Base-by-base conservation (phyloP, 92 coral and sea anemone species). In the Phenganax marumi region DNA sequence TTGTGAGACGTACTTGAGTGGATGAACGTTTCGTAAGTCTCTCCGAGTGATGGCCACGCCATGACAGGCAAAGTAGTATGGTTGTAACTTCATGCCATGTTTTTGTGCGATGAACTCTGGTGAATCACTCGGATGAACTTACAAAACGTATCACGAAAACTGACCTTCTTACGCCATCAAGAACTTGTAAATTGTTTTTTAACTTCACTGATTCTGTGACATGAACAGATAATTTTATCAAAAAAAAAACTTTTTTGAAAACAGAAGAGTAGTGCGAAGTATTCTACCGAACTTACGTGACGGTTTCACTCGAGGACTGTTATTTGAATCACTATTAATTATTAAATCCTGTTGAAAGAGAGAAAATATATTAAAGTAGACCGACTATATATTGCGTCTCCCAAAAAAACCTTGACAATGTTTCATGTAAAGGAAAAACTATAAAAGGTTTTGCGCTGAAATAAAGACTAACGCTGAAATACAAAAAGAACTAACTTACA, bases 151-250 rank as follows among this genome's bases (percentile, higher is more conserved):
- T 33, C 12, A 10, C 10, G 8, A 47, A 26, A 12, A 70, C 76
- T 51, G n/a, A 77, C 81, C 81, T 77, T 77, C 81, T 26, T 14
- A 77, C 69, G 6, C 72, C 73, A 46, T 78, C 73, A 0, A 8
- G 72, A 22, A 78, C 73, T 19, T 78, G 72, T 48, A 78, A 50
- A 62, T 39, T 78, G 0, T 55, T 21, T 78, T 46, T 78, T 46
- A 19, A 47, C 46, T 78, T 61, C 52, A 58, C 49, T 47, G 83
- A 78, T 39, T 63, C 73, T 78, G 72, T 16, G 10, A 78, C 22
- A 22, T 9, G 1, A 72, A 72, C 1, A 22, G 2, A 66, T 16
- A 43, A 13, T 14, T 12, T 12, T 24, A 66, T 0, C 25, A 46
- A 0, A 3, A 66, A 24, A 18, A 0, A 46, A 14, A 56, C 63